These are phyloP conservation scores for Argopecten irradians DNA, from an alignment of 1,140 invertebrate genomes.

Conservation along the genomic window DNA sequence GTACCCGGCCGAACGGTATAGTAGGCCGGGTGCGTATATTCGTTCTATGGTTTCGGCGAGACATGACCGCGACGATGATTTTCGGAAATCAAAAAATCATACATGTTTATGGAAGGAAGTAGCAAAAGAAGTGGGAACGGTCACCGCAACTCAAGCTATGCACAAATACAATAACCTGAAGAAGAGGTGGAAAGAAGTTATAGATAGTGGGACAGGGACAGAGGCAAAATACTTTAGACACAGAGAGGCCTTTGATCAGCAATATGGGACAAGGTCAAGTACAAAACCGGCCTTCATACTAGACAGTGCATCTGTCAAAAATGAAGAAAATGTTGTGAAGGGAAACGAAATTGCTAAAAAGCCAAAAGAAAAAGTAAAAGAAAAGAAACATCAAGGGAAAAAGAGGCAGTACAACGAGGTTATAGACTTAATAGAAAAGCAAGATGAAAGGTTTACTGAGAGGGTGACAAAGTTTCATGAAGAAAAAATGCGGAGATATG, in stretches of 20 bases:
- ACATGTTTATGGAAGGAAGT: not conserved
- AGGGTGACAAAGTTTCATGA: constrained; percentile 31
- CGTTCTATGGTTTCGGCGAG: no score
- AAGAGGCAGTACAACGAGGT: constrained; percentile 27
- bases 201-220: not conserved
- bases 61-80: not conserved
- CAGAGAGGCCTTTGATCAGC: not conserved
- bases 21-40: no score
- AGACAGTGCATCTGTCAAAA: not conserved
- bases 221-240: not conserved
- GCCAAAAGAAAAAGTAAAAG: not conserved
- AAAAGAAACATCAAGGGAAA: constrained; percentile 20
- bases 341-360: not conserved
- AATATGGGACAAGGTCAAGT: not conserved
- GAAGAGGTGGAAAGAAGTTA: not conserved
- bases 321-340: not conserved
- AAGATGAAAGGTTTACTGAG: constrained; percentile 29
- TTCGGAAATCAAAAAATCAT: not conserved
- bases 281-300: not conserved
- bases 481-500: constrained; percentile 38
- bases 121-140: not conserved
- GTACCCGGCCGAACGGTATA: no score
- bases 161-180: not conserved
- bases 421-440: constrained; percentile 34
- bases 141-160: not conserved